These are phyloP conservation scores for Sinella curviseta DNA, from an alignment of 1,140 invertebrate species.

Conservation along the genomic window DNA sequence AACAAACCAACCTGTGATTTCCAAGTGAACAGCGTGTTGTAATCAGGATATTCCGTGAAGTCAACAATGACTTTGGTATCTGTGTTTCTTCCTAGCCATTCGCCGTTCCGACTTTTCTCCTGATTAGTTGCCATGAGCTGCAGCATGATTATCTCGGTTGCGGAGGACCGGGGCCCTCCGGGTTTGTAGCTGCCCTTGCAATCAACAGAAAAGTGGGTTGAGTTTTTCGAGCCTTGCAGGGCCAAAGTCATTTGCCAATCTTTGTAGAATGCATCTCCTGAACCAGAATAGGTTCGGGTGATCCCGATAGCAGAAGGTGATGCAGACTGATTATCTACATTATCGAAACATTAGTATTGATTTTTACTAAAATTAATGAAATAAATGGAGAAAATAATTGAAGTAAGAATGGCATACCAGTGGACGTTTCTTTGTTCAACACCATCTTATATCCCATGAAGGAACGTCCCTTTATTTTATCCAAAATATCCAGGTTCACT, in stretches of 20 bases:
- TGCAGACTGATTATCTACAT: too few relatives aligned
- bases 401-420: too few relatives aligned
- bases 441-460: neutral
- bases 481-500: neutral
- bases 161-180: neutral
- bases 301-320: too few relatives aligned
- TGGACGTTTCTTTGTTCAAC: neutral
- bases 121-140: neutral
- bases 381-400: too few relatives aligned
- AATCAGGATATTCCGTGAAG: constrained; percentile 39
- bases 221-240: neutral
- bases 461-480: neutral
- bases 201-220: neutral
- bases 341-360: too few relatives aligned
- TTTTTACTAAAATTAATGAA: too few relatives aligned
- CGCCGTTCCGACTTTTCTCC: neutral
- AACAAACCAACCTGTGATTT: constrained; percentile 44
- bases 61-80: neutral
- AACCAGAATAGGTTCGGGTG: neutral
- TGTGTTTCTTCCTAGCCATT: neutral
- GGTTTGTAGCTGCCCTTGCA: neutral
- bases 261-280: neutral
- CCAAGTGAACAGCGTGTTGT: constrained; percentile 43
- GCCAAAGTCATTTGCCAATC: neutral
- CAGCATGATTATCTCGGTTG: neutral